phyloP scores from a whole-genome alignment of 2,113 vertebrate genomes.

The Albula glossodonta region DNA sequence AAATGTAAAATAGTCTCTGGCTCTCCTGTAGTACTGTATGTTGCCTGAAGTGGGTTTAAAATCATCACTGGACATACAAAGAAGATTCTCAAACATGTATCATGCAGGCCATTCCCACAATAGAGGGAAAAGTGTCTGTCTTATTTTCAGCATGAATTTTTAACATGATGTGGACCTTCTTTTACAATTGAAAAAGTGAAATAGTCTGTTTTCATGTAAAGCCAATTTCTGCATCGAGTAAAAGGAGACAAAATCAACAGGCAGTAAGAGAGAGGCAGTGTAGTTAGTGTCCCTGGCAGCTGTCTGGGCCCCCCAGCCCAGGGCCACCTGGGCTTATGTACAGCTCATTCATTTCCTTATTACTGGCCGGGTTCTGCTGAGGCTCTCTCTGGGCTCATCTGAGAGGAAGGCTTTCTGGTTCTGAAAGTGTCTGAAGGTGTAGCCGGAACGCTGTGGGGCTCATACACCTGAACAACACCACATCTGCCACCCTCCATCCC shows the following conservation, averaged over 20 bases:
- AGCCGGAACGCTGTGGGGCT: no score
- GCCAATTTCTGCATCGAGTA: not conserved
- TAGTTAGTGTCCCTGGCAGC: conserved; percentile 23
- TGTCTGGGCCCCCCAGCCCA: conserved; percentile 42
- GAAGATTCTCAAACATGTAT: no score
- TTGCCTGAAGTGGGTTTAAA: no score
- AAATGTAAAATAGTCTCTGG: no score
- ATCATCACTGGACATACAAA: no score
- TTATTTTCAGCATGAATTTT: not conserved
- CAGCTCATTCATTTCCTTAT: conserved; percentile 38
- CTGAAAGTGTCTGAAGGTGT: no score
- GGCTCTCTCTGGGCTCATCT: no score
- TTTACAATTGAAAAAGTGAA: not conserved
- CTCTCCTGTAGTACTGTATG: no score
- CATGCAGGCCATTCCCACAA: no score
- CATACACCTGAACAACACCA: not conserved
- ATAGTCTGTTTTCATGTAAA: not conserved
- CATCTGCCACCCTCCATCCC: not conserved
- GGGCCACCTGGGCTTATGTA: conserved; percentile 16
- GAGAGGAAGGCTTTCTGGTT: no score
- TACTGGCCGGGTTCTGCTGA: conserved; percentile 25
- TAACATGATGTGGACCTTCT: not conserved
- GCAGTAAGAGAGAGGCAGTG: conserved; percentile 34
- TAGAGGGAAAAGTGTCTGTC: not conserved
- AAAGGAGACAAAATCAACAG: conserved; percentile 8